A percentile compares a stretch with the other conserved stretches of the same genome.
phyloP scores from a whole-genome alignment of 2,113 vertebrate genomes.

The Catagonus wagneri region DNA sequence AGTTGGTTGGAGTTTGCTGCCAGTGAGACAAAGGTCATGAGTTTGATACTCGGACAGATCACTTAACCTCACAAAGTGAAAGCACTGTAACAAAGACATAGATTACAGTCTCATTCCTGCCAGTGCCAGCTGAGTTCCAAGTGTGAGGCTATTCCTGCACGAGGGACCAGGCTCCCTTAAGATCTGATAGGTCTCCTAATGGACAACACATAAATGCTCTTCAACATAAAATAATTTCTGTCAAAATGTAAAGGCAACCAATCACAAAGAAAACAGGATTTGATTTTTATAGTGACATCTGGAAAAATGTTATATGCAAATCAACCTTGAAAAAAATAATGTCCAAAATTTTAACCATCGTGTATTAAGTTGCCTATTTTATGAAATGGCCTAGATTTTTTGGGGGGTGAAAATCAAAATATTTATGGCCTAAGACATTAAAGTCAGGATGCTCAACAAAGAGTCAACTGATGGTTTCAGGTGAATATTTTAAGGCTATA shows the following conservation, averaged over 20 bases:
- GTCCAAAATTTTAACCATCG: background rate
- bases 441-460: background rate
- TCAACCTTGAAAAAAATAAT: background rate
- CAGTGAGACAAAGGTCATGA: constrained; percentile 58
- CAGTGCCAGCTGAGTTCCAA: background rate
- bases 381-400: background rate
- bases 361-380: background rate
- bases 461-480: background rate
- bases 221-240: background rate
- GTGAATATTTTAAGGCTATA: constrained; percentile 11
- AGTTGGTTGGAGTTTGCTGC: constrained; percentile 47
- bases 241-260: background rate
- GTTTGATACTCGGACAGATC: constrained; percentile 28
- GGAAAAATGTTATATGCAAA: background rate
- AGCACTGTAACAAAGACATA: background rate
- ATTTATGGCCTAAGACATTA: background rate
- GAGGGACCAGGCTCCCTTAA: background rate
- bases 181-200: fast-evolving
- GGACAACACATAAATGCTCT: background rate
- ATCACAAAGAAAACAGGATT: background rate
- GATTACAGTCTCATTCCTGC: background rate
- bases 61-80: constrained; percentile 40
- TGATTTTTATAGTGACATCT: background rate
- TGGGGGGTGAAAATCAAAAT: background rate
- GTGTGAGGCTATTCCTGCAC: background rate